Evolutionary conservation across 2,113 vertebrate genomes (phyloP), one percentile per base, ranked within the genome.

Genomic region (Zootoca vivipara): DNA sequence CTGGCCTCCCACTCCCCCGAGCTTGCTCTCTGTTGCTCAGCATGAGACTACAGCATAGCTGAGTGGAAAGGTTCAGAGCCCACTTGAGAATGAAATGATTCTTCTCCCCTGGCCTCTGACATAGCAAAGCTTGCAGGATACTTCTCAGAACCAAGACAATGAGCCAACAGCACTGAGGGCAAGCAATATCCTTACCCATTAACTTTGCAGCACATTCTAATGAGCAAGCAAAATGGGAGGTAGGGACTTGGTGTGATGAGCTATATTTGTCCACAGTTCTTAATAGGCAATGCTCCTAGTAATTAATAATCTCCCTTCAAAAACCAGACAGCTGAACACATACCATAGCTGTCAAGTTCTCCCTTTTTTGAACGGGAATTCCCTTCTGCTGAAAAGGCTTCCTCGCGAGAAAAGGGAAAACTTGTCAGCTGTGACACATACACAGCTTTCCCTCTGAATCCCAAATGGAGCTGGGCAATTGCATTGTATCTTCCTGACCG

Each of bases 281-380:
- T 81, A 24, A 33, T 38, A 65, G 15, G 58, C 30, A 74, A 33
- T 82, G 26, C 8, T 69, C 38, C 26, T 75, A 82, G n/a, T 20
- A 65, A 74, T 85, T 64, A 75, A 64, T 52, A 64, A 35, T 73
- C 81, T 4, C 58, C 65, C 26, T 33, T 20, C 33, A 22, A 10
- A 12, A 52, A 52, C 46, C 46, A 2, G 3, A 3, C 0, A 1
- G 0, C 1, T 2, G 0, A 1, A 5, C 40, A 46, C 35, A 80
- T 46, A 20, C 9, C n/a, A n/a, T n/a, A n/a, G n/a, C n/a, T n/a
- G n/a, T n/a, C n/a, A n/a, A n/a, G n/a, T n/a, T n/a, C n/a, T n/a
- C n/a, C n/a, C n/a, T n/a, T n/a, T n/a, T n/a, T n/a, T n/a, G n/a
- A n/a, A n/a, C n/a, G n/a, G n/a, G n/a, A n/a, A n/a, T n/a, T n/a